Evolutionary conservation across 2,113 vertebrate genomes (phyloP).

Genomic region (Lonchura striata): DNA sequence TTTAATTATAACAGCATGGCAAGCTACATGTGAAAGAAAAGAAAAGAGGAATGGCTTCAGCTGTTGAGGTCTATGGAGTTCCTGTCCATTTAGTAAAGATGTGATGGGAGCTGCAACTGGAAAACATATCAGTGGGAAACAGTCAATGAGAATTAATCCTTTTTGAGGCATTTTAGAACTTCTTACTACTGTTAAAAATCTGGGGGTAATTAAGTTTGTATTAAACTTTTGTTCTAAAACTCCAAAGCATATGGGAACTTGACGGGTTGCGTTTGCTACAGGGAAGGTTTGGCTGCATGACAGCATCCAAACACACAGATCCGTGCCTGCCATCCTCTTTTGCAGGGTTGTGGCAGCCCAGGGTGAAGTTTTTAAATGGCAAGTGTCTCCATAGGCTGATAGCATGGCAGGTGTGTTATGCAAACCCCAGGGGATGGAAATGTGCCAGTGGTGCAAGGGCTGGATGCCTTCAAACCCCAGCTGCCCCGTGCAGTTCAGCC

Average conservation of each 20-base stretch:
- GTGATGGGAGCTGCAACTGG: background rate
- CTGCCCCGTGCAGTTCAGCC: background rate
- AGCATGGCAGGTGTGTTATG: background rate
- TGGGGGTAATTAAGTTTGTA: conserved; percentile 15
- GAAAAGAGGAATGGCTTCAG: background rate
- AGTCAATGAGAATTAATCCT: background rate
- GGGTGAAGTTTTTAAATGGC: background rate
- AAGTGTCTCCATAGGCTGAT: background rate
- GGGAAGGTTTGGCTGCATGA: background rate
- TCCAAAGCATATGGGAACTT: conserved; percentile 30
- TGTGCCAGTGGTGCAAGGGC: background rate
- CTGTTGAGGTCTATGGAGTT: background rate
- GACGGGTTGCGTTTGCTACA: background rate
- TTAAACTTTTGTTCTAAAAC: conserved; percentile 40
- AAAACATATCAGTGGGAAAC: background rate
- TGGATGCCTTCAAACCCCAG: background rate
- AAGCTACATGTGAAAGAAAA: background rate
- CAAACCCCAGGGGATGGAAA: accelerated
- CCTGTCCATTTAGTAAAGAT: background rate
- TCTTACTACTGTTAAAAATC: conserved; percentile 14
- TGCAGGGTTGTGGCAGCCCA: accelerated
- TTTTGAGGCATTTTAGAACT: background rate
- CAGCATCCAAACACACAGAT: background rate
- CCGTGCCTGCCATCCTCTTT: background rate
- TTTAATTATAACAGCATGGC: background rate